Conservation (phyloP, 2,113 vertebrate species). For the Aix galericulata region DNA sequence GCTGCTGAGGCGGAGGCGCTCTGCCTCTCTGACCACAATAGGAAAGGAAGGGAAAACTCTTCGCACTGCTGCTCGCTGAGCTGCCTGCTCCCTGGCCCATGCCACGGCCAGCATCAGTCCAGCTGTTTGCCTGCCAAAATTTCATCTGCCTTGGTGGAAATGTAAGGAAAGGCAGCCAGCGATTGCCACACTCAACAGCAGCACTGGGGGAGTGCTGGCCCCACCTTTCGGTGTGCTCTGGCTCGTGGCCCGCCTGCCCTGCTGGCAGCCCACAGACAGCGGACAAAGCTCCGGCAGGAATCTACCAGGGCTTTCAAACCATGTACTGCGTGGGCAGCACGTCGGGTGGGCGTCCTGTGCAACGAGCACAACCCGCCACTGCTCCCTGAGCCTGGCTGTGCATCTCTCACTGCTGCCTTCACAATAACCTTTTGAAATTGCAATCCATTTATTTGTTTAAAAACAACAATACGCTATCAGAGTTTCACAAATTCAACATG, state of each 20-base stretch:
- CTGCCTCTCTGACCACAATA: too few relatives aligned
- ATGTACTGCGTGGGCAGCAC: background rate
- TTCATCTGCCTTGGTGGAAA: too few relatives aligned
- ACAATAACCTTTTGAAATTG: accelerated
- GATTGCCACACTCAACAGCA: background rate
- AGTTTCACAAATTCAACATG: background rate
- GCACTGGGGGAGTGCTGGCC: background rate
- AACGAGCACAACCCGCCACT: accelerated
- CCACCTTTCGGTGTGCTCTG: background rate
- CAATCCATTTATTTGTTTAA: background rate
- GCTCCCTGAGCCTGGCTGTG: background rate
- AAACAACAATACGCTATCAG: background rate
- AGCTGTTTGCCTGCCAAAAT: too few relatives aligned
- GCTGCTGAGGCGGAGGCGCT: background rate
- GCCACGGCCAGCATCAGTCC: too few relatives aligned
- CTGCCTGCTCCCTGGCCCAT: too few relatives aligned
- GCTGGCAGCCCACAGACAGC: background rate
- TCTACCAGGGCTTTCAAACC: background rate
- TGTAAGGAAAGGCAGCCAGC: too few relatives aligned
- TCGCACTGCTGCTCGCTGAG: too few relatives aligned
- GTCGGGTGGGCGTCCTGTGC: accelerated
- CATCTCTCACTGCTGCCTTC: accelerated
- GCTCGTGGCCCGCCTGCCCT: background rate
- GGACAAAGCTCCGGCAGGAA: background rate
- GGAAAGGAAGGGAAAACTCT: background rate